phyloP scores from a whole-genome alignment of 2,113 vertebrate species.

The Crotalus viridis region DNA sequence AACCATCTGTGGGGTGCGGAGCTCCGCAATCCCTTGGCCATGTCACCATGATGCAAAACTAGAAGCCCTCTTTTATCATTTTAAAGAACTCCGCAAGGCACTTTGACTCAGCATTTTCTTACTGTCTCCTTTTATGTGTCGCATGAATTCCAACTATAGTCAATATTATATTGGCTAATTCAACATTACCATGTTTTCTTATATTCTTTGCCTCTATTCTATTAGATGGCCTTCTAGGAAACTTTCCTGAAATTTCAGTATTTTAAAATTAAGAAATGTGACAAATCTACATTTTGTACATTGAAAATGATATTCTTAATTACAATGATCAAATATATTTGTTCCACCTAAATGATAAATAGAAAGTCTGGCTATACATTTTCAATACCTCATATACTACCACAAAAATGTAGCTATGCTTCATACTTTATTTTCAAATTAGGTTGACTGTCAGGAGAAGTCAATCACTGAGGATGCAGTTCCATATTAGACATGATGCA shows the following conservation, averaged over 20 bases:
- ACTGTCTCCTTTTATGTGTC: neutral
- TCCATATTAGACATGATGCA: neutral
- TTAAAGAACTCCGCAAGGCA: neutral
- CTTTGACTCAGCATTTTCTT: neutral
- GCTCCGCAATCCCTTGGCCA: no score
- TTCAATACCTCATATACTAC: slow-evolving; percentile 36
- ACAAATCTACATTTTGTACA: neutral
- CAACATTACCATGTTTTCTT: neutral
- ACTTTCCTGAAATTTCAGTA: neutral
- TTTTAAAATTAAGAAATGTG: neutral
- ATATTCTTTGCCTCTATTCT: neutral
- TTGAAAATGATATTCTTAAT: neutral
- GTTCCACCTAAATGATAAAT: neutral
- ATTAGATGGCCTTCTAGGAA: neutral
- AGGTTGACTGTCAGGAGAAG: slow-evolving; percentile 42
- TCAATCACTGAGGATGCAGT: neutral
- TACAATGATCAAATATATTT: neutral
- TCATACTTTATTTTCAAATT: slow-evolving; percentile 39
- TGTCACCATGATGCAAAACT: no score
- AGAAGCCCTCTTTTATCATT: neutral
- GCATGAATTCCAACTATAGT: neutral
- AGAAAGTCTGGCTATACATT: slow-evolving; percentile 39
- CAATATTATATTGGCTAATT: neutral
- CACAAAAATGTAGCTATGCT: slow-evolving; percentile 57
- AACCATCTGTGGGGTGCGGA: no score